These are phyloP conservation scores for Sparus aurata DNA, from an alignment of 2,797 vertebrate species.

Conservation along the genomic window DNA sequence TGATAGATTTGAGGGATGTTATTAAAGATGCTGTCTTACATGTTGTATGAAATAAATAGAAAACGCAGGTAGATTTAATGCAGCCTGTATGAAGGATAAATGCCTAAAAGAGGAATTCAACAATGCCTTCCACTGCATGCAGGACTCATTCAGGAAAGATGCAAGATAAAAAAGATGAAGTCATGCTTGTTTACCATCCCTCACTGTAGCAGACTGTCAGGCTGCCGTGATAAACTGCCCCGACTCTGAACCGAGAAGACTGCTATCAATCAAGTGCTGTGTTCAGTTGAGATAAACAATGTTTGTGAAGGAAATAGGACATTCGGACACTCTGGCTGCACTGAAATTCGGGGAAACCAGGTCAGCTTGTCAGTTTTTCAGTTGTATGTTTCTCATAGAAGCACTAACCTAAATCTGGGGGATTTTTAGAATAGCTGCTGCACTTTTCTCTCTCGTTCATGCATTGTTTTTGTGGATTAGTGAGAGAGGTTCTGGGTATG, in stretches of 20 bases:
- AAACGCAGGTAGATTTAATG: background rate
- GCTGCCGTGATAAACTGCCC: constrained; percentile 36
- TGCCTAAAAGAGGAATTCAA: background rate
- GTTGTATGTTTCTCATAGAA: constrained; percentile 53
- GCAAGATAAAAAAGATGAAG: constrained; percentile 16
- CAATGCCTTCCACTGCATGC: background rate
- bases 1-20: background rate
- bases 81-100: background rate
- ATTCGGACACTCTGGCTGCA: constrained; percentile 24
- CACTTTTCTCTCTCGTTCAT: constrained; percentile 29
- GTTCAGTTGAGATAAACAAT: constrained; percentile 54
- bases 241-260: constrained; percentile 6
- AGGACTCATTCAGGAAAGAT: background rate
- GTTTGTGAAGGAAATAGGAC: constrained; percentile 60
- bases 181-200: constrained; percentile 3
- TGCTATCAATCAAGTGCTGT: constrained; percentile 59
- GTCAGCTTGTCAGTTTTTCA: constrained; percentile 63
- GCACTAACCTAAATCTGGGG: constrained; percentile 62
- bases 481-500: constrained; percentile 8
- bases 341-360: constrained; percentile 61
- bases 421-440: constrained; percentile 34
- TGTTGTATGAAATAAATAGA: background rate
- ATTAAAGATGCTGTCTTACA: background rate
- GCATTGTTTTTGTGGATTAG: constrained; percentile 36
- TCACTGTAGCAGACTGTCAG: constrained; percentile 12